Conservation (phyloP, 2,113 vertebrate genomes). For the Leiothrix lutea region DNA sequence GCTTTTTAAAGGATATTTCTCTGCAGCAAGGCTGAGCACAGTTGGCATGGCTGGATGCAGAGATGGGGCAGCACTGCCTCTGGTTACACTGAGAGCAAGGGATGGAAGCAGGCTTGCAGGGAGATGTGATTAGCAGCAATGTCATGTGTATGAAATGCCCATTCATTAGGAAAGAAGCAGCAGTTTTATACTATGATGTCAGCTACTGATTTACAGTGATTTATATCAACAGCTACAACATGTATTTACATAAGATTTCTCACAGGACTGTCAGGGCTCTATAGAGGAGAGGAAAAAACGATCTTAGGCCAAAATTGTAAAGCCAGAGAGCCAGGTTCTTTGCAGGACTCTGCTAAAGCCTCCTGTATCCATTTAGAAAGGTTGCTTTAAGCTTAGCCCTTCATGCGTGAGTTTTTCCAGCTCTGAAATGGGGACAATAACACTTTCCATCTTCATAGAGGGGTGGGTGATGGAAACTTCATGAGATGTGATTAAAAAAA, state of each 20-base stretch:
- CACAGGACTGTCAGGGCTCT: neutral
- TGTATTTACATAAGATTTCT: slow-evolving; percentile 34
- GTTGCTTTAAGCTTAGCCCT: neutral
- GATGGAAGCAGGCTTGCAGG: neutral
- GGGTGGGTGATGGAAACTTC: neutral
- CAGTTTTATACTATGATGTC: slow-evolving; percentile 23
- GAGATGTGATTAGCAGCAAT: neutral
- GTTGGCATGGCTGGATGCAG: neutral
- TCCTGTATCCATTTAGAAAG: neutral
- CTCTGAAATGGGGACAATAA: slow-evolving; percentile 8
- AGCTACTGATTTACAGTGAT: slow-evolving; percentile 50
- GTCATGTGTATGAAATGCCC: neutral
- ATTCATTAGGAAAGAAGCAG: neutral
- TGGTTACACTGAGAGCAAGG: neutral
- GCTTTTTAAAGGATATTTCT: neutral
- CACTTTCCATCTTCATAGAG: neutral
- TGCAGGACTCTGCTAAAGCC: neutral
- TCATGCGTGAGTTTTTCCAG: neutral
- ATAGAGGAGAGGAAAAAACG: neutral
- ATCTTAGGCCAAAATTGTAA: neutral
- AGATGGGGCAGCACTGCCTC: neutral
- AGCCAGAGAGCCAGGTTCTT: neutral
- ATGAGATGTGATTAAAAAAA: neutral
- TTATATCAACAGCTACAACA: slow-evolving; percentile 23
- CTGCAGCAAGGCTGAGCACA: neutral